These are phyloP conservation scores for Hofmannophila pseudospretella DNA, from an alignment of 2,888 invertebrate species.

Conservation along the genomic window DNA sequence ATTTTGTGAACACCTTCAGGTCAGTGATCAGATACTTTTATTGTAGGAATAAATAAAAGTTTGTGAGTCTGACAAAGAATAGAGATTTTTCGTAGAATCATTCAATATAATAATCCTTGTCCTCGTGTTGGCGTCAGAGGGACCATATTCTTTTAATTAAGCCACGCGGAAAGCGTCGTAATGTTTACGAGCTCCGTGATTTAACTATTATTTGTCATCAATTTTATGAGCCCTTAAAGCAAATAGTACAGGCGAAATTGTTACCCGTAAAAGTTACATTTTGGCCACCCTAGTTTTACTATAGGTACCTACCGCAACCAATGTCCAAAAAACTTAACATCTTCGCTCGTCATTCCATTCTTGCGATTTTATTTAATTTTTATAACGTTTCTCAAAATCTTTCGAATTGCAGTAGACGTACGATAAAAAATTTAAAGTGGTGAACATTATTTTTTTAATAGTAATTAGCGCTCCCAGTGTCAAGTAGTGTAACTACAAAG, in stretches of 20 bases:
- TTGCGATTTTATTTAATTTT: too few relatives aligned
- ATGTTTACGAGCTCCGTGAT: constrained; percentile 72
- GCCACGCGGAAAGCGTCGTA: constrained; percentile 68
- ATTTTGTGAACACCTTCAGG: too few relatives aligned
- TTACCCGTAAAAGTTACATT: constrained; percentile 37
- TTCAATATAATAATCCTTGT: constrained; percentile 11
- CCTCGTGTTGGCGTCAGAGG: constrained; percentile 38
- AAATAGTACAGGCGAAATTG: constrained; percentile 49
- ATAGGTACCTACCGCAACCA: not conserved
- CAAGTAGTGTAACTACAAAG: not conserved
- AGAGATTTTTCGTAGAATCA: not conserved
- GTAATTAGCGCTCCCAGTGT: not conserved
- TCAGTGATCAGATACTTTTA: too few relatives aligned
- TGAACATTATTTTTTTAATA: too few relatives aligned
- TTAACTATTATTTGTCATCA: constrained; percentile 78
- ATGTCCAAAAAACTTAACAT: too few relatives aligned
- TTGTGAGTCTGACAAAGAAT: too few relatives aligned
- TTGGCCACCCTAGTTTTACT: constrained; percentile 9
- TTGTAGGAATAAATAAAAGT: too few relatives aligned
- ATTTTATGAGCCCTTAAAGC: constrained; percentile 70
- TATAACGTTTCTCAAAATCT: too few relatives aligned
- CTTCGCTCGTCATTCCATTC: too few relatives aligned
- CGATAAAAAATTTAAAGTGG: too few relatives aligned
- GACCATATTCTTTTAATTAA: constrained; percentile 75
- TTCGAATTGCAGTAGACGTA: too few relatives aligned